Percentiles rank a stretch among this genome's conserved stretches.
These are phyloP conservation scores for Tethea ocularis DNA, from an alignment of 2,888 invertebrate genomes.

Conservation along the genomic window DNA sequence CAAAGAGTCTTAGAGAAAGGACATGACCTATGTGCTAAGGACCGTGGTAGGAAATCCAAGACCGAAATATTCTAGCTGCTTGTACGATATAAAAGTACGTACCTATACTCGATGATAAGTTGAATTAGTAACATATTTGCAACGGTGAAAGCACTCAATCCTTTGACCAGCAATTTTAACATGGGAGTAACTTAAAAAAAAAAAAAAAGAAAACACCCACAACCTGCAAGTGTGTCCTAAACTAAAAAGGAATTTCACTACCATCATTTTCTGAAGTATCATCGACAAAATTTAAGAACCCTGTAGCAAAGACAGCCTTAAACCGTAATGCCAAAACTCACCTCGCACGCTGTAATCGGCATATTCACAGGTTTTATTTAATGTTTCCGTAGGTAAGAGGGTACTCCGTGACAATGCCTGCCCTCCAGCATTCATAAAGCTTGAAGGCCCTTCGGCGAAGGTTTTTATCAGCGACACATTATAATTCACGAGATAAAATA, in stretches of 20 bases:
- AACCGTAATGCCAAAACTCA: constrained; percentile 32
- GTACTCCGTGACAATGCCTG: constrained; percentile 36
- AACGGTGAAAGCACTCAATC: no score
- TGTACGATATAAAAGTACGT: no score
- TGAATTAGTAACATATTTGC: no score
- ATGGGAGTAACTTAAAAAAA: no score
- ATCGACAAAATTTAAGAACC: not conserved
- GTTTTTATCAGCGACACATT: constrained; percentile 42
- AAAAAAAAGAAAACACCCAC: no score
- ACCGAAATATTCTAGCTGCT: not conserved
- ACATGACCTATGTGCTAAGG: not conserved
- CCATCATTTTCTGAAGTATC: no score
- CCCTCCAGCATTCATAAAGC: constrained; percentile 25
- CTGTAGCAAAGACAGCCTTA: constrained; percentile 9
- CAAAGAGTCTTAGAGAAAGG: not conserved
- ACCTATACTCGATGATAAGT: no score
- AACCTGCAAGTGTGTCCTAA: no score
- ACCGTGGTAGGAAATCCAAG: not conserved
- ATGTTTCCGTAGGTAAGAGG: constrained; percentile 47
- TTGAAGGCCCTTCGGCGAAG: constrained; percentile 21
- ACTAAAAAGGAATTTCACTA: no score
- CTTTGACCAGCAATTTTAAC: no score
- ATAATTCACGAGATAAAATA: constrained; percentile 49
- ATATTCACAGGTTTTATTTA: constrained; percentile 42
- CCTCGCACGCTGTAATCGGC: constrained; percentile 36